These are phyloP conservation scores for Elanoides forficatus DNA, from an alignment of 2,113 vertebrate species.

Conservation along the genomic window DNA sequence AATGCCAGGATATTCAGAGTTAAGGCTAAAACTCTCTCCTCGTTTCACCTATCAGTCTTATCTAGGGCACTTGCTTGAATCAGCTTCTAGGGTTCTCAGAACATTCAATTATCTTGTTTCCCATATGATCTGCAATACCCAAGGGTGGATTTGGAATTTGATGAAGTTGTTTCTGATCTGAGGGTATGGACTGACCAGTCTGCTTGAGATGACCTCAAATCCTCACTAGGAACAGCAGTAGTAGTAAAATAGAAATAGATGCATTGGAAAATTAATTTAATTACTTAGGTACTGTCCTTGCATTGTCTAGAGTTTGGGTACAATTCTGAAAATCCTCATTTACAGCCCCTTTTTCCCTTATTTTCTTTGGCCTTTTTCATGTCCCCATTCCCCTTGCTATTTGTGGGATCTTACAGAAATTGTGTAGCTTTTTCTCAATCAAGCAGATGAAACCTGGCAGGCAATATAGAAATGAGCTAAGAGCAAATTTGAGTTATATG, in stretches of 20 bases:
- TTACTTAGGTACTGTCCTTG: background rate
- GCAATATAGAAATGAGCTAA: background rate
- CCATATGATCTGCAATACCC: slow-evolving; percentile 39
- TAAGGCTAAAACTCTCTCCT: slow-evolving; percentile 34
- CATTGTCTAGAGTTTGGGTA: background rate
- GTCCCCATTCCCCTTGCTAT: background rate
- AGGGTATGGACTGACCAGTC: slow-evolving; percentile 54
- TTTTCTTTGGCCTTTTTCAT: background rate
- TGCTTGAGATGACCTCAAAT: slow-evolving; percentile 31
- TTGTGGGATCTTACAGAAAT: background rate
- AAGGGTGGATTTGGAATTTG: slow-evolving; percentile 34
- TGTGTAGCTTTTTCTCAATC: background rate
- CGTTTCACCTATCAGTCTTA: background rate
- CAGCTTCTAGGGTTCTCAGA: slow-evolving; percentile 46
- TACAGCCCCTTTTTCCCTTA: background rate
- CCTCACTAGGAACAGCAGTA: background rate
- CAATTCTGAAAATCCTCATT: background rate
- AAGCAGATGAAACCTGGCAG: background rate
- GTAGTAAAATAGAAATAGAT: slow-evolving; percentile 7
- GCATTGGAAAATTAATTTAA: slow-evolving; percentile 31
- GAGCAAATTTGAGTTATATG: background rate
- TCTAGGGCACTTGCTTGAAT: slow-evolving; percentile 49
- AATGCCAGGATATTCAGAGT: slow-evolving; percentile 14
- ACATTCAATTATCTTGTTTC: slow-evolving; percentile 64
- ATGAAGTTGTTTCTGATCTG: slow-evolving; percentile 64